Evolutionary conservation across 2,113 vertebrate genomes (phyloP), one percentile per base, ranked within the genome.

Genomic region (Poeciliopsis prolifica): DNA sequence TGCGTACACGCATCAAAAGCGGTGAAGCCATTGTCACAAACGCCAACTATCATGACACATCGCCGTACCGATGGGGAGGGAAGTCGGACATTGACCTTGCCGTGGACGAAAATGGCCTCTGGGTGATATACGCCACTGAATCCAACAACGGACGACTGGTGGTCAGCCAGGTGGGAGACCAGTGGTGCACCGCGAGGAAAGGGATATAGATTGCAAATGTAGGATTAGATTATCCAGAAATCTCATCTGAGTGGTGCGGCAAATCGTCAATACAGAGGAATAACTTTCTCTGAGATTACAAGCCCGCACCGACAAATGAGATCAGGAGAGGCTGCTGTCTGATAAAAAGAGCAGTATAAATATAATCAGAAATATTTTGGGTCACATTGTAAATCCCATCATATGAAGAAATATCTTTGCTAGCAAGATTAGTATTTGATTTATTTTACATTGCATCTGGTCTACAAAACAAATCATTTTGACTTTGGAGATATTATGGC

Each of bases 21-120:
- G 97, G 97, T 0, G 97, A 99, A 88, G 95, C 97, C 1, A 97
- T 97, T 78, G 96, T 99, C 88, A 94, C 95, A 54, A 96, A 96
- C 0, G 97, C 97, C 91, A 98, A 98, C 93, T 99, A 98, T 82
- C 97, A 99, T 12, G 97, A 99, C 92, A 97, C 97, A 0, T 97
- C 97, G 0, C 97, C 97, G 0, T 98, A 98, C 54, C 96, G 97
- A 78, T 98, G 97, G 97, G 97, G 97, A 0, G 97, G 97, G 72
- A 98, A 98, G 76, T 97, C 96, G 0, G 97, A 98, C 90, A 97
- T 99, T 31, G 97, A 99, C 90, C 88, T 99, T 83, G 97, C 97
- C 0, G 97, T 97, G 88, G 97, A 98, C 9, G 97, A 99, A 92
- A 98, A 97, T 0, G 97, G 97, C 14, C 91, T 99, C 12, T 99